Evolutionary conservation across 64 coral and sea anemone species (phyloP), one percentile per base, ranked within the genome.

Genomic region (Dendrophyllia cribrosa): DNA sequence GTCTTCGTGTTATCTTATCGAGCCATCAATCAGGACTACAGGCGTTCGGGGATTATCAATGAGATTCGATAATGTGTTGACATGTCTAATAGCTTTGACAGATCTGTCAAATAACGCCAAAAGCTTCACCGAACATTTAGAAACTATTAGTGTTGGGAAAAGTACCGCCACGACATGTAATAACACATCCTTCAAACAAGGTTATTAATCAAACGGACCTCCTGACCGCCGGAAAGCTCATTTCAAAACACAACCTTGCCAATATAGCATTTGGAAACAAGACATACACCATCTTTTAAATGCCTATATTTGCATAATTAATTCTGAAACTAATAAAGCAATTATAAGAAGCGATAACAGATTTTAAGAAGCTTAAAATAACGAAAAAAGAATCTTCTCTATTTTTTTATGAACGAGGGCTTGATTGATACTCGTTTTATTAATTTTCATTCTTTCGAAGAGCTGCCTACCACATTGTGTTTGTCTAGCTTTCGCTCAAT

Each of bases 61-160:
- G 60, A 73, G 97, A 99, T 99, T 91, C 96, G 97, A 96, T 90
- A 91, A 91, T 87, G 91, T 99, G 97, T 94, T 99, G 97, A 99
- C 97, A 99, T 55, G 93, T 94, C 76, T 97, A 97, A 97, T 94
- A 71, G 94, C 77, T 34, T 70, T 88, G 97, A 99, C 97, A 93
- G 94, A 52, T 95, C 75, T 93, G 94, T 93, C 97, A 99, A 99
- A 93, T 83, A 94, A 95, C 91, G 93, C 91, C 90, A 79, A 94
- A 94, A 47, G 88, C 97, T 48, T 86, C 53, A 77, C 56, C 59
- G 76, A 79, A 77, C 89, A 94, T 93, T 91, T 83, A 89, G 66
- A 89, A 79, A 85, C 92, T 94, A 97, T 93, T 93, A 94, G 73
- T 44, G 21, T 21, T 48, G 47, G 60, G 10, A 64, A 65, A 84